phyloP scores from a whole-genome alignment of 2,113 vertebrate genomes.

The Drymodes brunneopygia region DNA sequence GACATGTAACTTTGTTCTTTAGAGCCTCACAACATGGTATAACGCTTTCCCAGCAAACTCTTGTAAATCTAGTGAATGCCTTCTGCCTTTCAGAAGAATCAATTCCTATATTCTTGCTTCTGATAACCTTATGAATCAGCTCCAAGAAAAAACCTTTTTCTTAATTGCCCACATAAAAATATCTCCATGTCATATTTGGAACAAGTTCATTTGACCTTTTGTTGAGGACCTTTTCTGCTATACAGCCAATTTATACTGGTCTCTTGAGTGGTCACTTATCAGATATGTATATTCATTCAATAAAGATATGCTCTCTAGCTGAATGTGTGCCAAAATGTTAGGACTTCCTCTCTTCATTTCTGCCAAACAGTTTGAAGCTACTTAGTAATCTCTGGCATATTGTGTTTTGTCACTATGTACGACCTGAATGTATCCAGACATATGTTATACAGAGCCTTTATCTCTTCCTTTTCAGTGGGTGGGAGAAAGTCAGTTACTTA shows the following conservation, averaged over 20 bases:
- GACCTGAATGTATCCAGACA: not conserved
- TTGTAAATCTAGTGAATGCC: not conserved
- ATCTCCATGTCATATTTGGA: not conserved
- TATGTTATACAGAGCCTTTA: not conserved
- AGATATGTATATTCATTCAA: not conserved
- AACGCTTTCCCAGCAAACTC: not conserved
- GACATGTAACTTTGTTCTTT: not conserved
- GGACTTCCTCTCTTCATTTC: not conserved
- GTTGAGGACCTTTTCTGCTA: not conserved
- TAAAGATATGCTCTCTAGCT: not conserved
- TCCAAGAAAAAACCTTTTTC: not conserved
- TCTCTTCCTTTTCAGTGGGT: not conserved
- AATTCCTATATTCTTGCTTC: not conserved
- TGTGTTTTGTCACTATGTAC: constrained; percentile 14
- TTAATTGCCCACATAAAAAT: not conserved
- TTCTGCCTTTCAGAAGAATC: not conserved
- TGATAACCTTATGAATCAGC: not conserved
- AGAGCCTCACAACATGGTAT: not conserved
- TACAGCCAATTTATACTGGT: not conserved
- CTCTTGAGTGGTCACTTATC: not conserved
- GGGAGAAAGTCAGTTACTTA: not conserved
- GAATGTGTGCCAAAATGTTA: not conserved
- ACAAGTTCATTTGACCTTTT: constrained; percentile 20
- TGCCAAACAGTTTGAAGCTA: not conserved
- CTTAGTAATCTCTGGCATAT: not conserved